Conservation (phyloP, 2,888 invertebrate species). For the Autographa gamma region DNA sequence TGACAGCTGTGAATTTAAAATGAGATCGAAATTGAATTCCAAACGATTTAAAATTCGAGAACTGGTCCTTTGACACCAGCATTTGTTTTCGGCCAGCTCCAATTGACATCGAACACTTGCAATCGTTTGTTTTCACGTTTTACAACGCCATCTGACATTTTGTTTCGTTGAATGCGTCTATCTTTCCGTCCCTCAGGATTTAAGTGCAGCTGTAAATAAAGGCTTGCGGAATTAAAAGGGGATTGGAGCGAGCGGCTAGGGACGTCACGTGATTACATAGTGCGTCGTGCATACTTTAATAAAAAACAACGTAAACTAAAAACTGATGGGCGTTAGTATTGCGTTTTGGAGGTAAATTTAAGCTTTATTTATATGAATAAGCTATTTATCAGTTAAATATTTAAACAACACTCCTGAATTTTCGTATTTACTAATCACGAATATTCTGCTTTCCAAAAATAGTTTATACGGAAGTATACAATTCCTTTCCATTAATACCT, state of each 20-base stretch:
- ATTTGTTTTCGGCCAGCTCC: neutral
- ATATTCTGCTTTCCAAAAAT: too few relatives aligned
- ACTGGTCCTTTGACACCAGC: too few relatives aligned
- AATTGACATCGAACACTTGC: conserved; percentile 6
- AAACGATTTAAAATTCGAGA: neutral
- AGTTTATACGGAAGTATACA: too few relatives aligned
- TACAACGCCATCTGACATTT: conserved; percentile 3
- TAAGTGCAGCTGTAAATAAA: conserved; percentile 16
- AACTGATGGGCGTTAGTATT: neutral
- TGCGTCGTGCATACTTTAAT: conserved; percentile 1
- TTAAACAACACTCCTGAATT: too few relatives aligned
- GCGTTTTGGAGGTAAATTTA: neutral
- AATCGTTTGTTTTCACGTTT: neutral
- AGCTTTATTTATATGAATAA: too few relatives aligned
- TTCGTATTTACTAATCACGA: too few relatives aligned
- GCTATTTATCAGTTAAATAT: too few relatives aligned
- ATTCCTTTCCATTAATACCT: too few relatives aligned
- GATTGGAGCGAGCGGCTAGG: neutral
- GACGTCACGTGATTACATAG: conserved; percentile 6
- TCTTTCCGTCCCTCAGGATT: conserved; percentile 2
- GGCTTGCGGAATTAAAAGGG: conserved; percentile 19
- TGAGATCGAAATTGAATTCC: conserved; percentile 1
- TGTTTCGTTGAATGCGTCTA: conserved; percentile 1
- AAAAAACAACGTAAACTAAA: neutral
- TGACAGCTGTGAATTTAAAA: neutral